A percentile compares a stretch with the other conserved stretches of the same genome.
phyloP scores from a whole-genome alignment of 2,113 vertebrate species.

The Rhagologus leucostigma region DNA sequence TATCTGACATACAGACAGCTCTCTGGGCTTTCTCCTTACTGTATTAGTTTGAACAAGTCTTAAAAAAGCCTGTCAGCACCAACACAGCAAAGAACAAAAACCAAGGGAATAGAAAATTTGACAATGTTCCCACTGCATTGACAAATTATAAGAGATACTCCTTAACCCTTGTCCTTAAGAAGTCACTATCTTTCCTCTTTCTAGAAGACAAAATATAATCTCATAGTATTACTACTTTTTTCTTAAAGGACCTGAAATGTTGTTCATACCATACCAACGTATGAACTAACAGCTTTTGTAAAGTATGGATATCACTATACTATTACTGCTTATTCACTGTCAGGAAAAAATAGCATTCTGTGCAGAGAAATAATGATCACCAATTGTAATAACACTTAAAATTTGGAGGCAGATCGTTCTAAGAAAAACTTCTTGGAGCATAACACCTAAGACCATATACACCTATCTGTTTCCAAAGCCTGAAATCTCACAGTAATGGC shows the following conservation, averaged over 20 bases:
- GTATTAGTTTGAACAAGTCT: background rate
- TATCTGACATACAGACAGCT: background rate
- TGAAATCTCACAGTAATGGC: background rate
- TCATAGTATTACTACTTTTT: background rate
- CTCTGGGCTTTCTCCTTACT: background rate
- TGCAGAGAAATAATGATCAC: background rate
- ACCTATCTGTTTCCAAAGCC: background rate
- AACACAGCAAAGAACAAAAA: conserved; percentile 7
- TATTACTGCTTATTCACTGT: background rate
- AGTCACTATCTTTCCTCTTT: background rate
- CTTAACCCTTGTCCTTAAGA: background rate
- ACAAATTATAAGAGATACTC: background rate
- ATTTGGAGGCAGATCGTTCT: background rate
- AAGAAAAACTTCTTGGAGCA: background rate
- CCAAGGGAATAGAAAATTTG: background rate
- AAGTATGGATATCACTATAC: background rate
- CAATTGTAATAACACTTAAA: background rate
- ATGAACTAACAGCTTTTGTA: background rate
- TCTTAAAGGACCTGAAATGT: background rate
- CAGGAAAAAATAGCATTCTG: background rate
- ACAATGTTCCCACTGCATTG: background rate
- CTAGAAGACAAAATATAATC: background rate
- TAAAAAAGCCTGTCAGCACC: background rate
- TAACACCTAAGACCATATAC: background rate
- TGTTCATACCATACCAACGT: background rate